Evolutionary conservation across 2,113 vertebrate species (phyloP), one percentile per base, ranked within the genome.

Genomic region (Petromus typicus): DNA sequence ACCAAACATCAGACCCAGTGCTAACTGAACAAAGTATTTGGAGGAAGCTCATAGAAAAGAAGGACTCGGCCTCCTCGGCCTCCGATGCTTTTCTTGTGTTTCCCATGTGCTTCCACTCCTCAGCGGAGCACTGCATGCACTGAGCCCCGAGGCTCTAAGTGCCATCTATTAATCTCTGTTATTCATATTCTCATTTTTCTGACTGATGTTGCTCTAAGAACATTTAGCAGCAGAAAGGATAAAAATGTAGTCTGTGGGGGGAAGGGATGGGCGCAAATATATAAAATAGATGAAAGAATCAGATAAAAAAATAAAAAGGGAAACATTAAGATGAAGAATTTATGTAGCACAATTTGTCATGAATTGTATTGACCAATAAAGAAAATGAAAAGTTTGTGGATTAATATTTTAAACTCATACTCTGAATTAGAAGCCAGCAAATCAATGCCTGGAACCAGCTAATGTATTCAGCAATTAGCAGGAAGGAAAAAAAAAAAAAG

Each of bases 341-440:
- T 95, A 97, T 96, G 85, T 71, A 89, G 37, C 76, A 73, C 11
- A 91, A 97, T 95, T 89, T 96, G 64, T 97, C 93, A 86, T 96
- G 96, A 91, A 17, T 82, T 93, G 94, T 97, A 86, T 48, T 97
- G 85, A 59, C 85, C 96, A 96, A 92, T 97, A 51, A 14, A 12
- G 59, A 91, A 97, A 97, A 97, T 98, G 95, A 97, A 84, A 97
- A 98, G 97, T 97, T 97, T 97, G 96, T 93, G 81, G 75, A 61
- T 96, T 97, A 92, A 78, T 63, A 97, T 95, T 96, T 96, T 96
- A 89, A 96, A 59, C 83, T 97, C 73, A 91, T 97, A 81, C 40
- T 45, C 92, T 94, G 93, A 97, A 97, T 96, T 97, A 91, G 61
- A 97, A 86, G 48, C 73, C n/a, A 76, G 63, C 96, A 96, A 95